Conservation (phyloP, 2,888 invertebrate species). For the Drosophila anomalata region DNA sequence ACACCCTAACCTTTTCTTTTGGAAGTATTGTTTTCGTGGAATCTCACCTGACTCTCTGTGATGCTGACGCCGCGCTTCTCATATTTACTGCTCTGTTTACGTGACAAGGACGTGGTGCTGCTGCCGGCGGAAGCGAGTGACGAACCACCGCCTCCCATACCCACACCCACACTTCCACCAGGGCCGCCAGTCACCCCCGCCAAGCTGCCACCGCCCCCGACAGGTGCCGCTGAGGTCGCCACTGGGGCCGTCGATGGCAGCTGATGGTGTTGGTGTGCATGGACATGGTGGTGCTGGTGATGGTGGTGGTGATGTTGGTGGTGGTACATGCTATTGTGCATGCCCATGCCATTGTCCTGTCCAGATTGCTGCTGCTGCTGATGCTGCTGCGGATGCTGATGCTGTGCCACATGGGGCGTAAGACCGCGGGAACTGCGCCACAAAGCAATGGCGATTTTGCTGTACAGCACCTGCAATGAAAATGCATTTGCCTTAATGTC, state of each 20-base stretch:
- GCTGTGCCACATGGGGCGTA: conserved; percentile 85
- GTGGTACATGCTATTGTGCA: conserved; percentile 80
- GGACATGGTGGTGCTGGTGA: conserved; percentile 55
- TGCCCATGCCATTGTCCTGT: conserved; percentile 75
- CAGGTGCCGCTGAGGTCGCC: conserved; percentile 23
- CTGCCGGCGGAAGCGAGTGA: conserved; percentile 60
- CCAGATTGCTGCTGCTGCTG: conserved; percentile 46
- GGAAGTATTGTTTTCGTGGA: conserved; percentile 19
- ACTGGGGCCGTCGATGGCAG: conserved; percentile 49
- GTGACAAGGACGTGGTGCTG: conserved; percentile 77
- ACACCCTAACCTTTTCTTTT: background rate
- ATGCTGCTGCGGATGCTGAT: conserved; percentile 59
- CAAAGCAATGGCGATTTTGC: conserved; percentile 92
- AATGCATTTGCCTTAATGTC: conserved; percentile 3
- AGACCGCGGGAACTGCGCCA: conserved; percentile 91
- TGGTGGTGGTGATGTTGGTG: conserved; percentile 55
- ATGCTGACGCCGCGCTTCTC: conserved; percentile 84
- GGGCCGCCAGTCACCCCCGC: conserved; percentile 18
- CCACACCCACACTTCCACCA: conserved; percentile 6
- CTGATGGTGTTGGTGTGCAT: conserved; percentile 53
- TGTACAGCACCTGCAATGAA: conserved; percentile 88
- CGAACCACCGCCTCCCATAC: conserved; percentile 23
- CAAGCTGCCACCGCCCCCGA: conserved; percentile 6
- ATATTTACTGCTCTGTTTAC: conserved; percentile 84
- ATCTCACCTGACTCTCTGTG: conserved; percentile 83